A percentile compares a stretch with the other conserved stretches of the same genome.
Conservation (phyloP, 2,888 invertebrate genomes). For the Cantharis nigra region DNA sequence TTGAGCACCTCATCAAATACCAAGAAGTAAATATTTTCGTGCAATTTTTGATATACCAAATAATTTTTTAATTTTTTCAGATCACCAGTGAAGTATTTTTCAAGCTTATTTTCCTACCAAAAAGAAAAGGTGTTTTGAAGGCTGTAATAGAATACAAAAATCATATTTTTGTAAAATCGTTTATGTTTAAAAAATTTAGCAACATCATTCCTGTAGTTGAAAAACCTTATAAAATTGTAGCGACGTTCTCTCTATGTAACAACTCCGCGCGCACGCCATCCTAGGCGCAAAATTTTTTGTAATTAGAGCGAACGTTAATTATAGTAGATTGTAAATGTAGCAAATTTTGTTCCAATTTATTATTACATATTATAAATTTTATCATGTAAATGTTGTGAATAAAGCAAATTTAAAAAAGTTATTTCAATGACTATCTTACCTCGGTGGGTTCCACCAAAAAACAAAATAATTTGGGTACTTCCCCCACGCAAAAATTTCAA, state of each 20-base stretch:
- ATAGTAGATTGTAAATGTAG: not conserved
- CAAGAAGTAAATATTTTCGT: not conserved
- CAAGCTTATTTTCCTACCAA: not conserved
- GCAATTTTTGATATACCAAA: not conserved
- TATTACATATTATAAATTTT: slow-evolving; percentile 9
- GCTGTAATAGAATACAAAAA: not conserved
- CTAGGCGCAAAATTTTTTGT: not conserved
- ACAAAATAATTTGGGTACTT: too few species aligned
- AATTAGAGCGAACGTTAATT: not conserved
- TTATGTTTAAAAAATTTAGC: not conserved
- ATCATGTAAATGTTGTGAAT: slow-evolving; percentile 22
- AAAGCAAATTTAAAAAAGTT: slow-evolving; percentile 16
- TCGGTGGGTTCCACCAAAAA: too few species aligned
- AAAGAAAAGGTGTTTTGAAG: not conserved
- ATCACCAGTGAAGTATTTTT: not conserved
- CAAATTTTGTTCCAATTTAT: not conserved
- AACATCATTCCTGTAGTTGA: not conserved
- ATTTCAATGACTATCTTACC: not conserved
- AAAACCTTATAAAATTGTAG: not conserved
- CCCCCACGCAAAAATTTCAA: too few species aligned
- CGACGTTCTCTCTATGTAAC: not conserved
- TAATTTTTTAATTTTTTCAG: not conserved
- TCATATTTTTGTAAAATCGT: not conserved
- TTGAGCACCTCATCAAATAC: not conserved
- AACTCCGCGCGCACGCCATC: not conserved